Conservation (phyloP, 1,140 invertebrate species). For the Solen grandis region DNA sequence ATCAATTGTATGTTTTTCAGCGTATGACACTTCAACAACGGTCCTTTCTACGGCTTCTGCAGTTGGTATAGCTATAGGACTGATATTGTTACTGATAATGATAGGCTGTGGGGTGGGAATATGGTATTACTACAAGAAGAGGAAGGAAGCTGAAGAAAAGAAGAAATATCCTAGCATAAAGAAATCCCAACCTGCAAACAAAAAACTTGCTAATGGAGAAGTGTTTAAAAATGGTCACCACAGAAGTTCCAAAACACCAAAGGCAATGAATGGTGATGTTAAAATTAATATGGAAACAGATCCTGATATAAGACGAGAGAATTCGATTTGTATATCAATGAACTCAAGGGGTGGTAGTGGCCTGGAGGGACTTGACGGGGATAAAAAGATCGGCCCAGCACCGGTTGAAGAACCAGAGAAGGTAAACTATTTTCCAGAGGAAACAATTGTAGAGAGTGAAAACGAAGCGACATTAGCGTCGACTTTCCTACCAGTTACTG, state of each 20-base stretch:
- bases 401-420: constrained; percentile 52
- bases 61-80: constrained; percentile 4
- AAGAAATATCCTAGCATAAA: constrained; percentile 19
- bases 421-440: constrained; percentile 43
- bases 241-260: constrained; percentile 21
- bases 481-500: constrained; percentile 40
- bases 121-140: constrained; percentile 47
- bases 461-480: constrained; percentile 22
- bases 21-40: constrained; percentile 20
- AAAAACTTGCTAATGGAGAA: constrained; percentile 30
- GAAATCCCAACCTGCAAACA: constrained; percentile 40
- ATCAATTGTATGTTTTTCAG: constrained; percentile 16
- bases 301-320: constrained; percentile 27
- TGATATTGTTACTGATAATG: constrained; percentile 19
- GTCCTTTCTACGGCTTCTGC: constrained; percentile 50
- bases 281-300: constrained; percentile 30
- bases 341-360: constrained; percentile 42
- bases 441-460: constrained; percentile 43
- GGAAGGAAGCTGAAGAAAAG: constrained; percentile 12
- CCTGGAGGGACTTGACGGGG: constrained; percentile 14
- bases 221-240: constrained; percentile 13
- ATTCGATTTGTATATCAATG: constrained; percentile 47
- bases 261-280: constrained; percentile 38
- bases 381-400: not conserved
- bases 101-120: constrained; percentile 21